Evolutionary conservation across 2,797 vertebrate genomes (phyloP).

Genomic region (Sciurus vulgaris): DNA sequence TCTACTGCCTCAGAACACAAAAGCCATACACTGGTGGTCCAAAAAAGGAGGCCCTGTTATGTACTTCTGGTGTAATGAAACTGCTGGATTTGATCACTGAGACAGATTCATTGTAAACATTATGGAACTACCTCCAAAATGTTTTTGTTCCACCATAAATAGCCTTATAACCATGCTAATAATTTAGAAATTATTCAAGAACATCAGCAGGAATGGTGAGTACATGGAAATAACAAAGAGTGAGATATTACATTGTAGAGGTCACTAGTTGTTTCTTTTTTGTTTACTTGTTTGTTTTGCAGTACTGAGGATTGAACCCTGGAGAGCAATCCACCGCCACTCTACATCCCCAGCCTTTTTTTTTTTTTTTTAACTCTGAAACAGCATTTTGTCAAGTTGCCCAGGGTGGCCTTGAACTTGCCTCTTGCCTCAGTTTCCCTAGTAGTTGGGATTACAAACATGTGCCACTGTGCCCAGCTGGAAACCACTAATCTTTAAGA

Average conservation of each 20-base stretch:
- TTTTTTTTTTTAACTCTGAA: too few species aligned
- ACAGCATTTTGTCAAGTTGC: too few species aligned
- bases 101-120: neutral
- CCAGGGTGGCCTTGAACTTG: too few species aligned
- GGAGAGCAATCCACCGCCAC: too few species aligned
- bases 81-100: slow-evolving; percentile 16
- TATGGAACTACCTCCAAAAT: neutral
- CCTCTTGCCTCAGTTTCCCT: too few species aligned
- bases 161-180: neutral
- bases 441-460: too few species aligned
- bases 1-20: slow-evolving; percentile 71
- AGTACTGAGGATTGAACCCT: too few species aligned
- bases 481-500: neutral
- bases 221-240: neutral
- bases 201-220: neutral
- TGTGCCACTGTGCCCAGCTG: too few species aligned
- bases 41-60: slow-evolving; percentile 50
- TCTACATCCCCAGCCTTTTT: too few species aligned
- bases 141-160: neutral
- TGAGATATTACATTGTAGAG: neutral
- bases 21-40: slow-evolving; percentile 47
- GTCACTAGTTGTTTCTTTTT: too few species aligned
- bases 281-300: too few species aligned
- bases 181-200: neutral
- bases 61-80: slow-evolving; percentile 28